phyloP scores from a whole-genome alignment of 2,888 invertebrate species.

The Digitonthophagus gazella region DNA sequence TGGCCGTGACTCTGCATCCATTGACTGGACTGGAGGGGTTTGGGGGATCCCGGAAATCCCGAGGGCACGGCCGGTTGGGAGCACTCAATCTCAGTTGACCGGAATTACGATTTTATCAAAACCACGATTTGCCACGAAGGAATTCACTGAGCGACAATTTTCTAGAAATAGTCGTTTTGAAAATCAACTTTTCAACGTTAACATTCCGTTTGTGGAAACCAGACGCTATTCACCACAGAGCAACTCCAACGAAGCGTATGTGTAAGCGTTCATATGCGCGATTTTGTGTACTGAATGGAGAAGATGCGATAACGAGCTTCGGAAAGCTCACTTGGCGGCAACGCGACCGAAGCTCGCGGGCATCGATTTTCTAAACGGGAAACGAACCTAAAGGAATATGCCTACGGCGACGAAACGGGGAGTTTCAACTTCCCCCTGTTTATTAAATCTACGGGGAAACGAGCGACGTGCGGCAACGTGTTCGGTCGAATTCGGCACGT shows the following conservation, averaged over 20 bases:
- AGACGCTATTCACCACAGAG: no score
- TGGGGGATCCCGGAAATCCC: neutral
- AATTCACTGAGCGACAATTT: no score
- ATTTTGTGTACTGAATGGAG: neutral
- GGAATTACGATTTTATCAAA: neutral
- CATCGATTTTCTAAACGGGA: neutral
- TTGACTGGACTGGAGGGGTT: neutral
- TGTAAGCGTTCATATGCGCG: no score
- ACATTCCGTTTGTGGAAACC: no score
- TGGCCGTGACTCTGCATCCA: neutral
- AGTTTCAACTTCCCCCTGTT: neutral
- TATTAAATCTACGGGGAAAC: neutral
- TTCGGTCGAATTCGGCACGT: neutral
- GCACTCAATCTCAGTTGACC: neutral
- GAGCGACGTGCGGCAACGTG: neutral
- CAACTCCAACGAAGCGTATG: no score
- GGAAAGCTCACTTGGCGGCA: no score
- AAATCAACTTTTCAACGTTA: no score
- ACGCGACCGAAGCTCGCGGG: neutral
- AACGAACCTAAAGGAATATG: neutral
- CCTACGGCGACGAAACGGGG: neutral
- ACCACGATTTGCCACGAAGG: no score
- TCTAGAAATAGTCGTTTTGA: no score
- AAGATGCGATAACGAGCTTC: neutral
- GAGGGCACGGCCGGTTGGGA: neutral